Evolutionary conservation across 2,888 invertebrate genomes (phyloP), one percentile per base, ranked within the genome.

Genomic region (Heterodera filipjevi): DNA sequence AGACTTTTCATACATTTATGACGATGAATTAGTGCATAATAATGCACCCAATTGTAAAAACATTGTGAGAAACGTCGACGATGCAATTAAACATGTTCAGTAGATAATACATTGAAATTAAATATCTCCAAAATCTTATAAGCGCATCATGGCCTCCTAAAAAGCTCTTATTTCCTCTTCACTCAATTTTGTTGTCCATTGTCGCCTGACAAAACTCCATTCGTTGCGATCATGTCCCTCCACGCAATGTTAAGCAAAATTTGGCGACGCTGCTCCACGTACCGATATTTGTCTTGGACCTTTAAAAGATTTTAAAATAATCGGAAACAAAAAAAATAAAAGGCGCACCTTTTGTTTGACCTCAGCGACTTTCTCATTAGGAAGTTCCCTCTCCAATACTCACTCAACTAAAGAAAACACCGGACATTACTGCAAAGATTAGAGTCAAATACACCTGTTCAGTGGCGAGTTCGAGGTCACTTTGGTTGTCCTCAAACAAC

Each of bases 371-470:
- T 97, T 77, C 75, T 81, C 97, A 96, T 89, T 94, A 94, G 84
- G 96, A 90, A 98, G 95, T 91, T 99, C 97, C 89, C 96, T 92
- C 92, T 99, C 98, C 88, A 99, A 93, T 96, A 97, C 92, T 96
- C 97, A 35, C 96, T 96, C 85, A 99, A 92, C 68, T 76, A 14
- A 27, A 66, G 33, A n/a, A 14, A n/a, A 49, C n/a, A n/a, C n/a
- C n/a, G n/a, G 6, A 6, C 19, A 53, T 19, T 22, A 19, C 12
- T n/a, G 2, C 33, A 39, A 39, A 3, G 10, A 39, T 39, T 39
- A 59, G 12, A n/a, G 8, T 27, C 5, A n/a, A n/a, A n/a, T 8
- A 3, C 86, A 64, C 75, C 32, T 94, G 95, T 91, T 99, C 98
- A 59, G 98, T 98, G 86, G 98, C 96, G 87, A 94, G 94, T 92